phyloP scores from a whole-genome alignment of 2,888 invertebrate genomes.

The Acronicta alni region DNA sequence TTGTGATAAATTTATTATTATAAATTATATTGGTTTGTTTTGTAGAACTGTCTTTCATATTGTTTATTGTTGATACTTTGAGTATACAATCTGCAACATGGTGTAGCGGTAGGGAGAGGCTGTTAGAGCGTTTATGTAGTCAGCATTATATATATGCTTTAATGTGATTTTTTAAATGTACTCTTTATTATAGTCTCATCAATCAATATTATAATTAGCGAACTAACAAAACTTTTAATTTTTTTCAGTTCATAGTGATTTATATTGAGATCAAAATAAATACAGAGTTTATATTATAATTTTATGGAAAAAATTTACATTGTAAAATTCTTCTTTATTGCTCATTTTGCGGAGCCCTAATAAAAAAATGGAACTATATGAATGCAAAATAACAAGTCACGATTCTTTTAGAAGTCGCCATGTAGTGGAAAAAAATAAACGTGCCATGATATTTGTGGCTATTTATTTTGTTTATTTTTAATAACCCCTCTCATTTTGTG shows the following conservation, averaged over 20 bases:
- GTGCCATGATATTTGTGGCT: conserved; percentile 90
- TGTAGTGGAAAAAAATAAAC: conserved; percentile 90
- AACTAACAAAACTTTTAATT: conserved; percentile 87
- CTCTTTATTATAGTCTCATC: conserved; percentile 89
- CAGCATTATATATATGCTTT: conserved; percentile 90
- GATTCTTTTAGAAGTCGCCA: conserved; percentile 90
- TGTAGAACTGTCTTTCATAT: conserved; percentile 73
- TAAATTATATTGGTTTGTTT: conserved; percentile 78
- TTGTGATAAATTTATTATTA: conserved; percentile 84
- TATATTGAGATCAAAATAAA: conserved; percentile 88
- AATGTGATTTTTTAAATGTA: conserved; percentile 90
- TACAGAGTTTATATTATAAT: conserved; percentile 89
- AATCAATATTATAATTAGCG: conserved; percentile 86
- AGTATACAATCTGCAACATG: conserved; percentile 68
- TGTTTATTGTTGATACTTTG: conserved; percentile 83
- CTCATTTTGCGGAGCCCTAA: conserved; percentile 84
- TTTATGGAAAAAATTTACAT: conserved; percentile 85
- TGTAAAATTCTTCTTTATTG: conserved; percentile 86
- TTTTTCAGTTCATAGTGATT: conserved; percentile 87
- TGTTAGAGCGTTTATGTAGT: conserved; percentile 88
- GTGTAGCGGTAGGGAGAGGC: conserved; percentile 72
- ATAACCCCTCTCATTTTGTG: conserved; percentile 30
- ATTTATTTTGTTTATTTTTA: conserved; percentile 74
- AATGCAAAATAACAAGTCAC: conserved; percentile 89
- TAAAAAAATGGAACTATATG: conserved; percentile 85